These are phyloP conservation scores for Neolamprologus variostigma DNA, from an alignment of 2,113 vertebrate species.

Conservation along the genomic window DNA sequence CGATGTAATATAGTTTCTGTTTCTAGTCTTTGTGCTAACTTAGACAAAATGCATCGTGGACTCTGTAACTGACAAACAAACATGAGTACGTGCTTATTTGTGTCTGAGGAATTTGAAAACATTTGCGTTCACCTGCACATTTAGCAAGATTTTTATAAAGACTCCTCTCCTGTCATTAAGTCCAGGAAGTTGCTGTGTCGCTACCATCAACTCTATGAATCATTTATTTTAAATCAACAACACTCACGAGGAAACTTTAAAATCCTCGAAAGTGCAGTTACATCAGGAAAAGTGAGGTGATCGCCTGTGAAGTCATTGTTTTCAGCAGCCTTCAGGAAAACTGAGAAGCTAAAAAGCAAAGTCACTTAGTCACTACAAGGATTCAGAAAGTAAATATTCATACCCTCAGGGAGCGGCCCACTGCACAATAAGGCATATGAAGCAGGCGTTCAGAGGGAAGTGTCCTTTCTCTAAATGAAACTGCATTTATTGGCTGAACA, in stretches of 20 bases:
- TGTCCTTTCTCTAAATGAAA: not conserved
- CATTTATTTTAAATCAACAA: not conserved
- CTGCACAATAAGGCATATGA: not conserved
- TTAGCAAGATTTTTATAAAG: not conserved
- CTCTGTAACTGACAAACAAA: not conserved
- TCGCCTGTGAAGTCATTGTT: not conserved
- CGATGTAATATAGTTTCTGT: not conserved
- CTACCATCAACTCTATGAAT: not conserved
- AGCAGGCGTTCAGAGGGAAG: slow-evolving; percentile 42
- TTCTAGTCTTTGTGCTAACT: not conserved
- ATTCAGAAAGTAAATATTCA: not conserved
- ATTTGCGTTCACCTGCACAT: not conserved
- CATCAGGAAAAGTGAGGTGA: not conserved
- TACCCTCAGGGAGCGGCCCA: not conserved
- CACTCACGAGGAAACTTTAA: not conserved
- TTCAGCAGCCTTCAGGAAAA: not conserved
- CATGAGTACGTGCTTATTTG: not conserved
- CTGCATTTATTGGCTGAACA: slow-evolving; percentile 25
- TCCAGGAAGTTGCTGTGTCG: not conserved
- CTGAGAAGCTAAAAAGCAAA: not conserved
- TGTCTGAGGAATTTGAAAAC: not conserved
- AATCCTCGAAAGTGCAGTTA: not conserved
- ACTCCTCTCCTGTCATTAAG: not conserved
- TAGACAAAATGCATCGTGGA: not conserved
- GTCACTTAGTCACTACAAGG: not conserved